Percentiles rank a stretch among this genome's conserved stretches.
Conservation (phyloP, 2,888 invertebrate species). For the Caenorhabditis sp. region DNA sequence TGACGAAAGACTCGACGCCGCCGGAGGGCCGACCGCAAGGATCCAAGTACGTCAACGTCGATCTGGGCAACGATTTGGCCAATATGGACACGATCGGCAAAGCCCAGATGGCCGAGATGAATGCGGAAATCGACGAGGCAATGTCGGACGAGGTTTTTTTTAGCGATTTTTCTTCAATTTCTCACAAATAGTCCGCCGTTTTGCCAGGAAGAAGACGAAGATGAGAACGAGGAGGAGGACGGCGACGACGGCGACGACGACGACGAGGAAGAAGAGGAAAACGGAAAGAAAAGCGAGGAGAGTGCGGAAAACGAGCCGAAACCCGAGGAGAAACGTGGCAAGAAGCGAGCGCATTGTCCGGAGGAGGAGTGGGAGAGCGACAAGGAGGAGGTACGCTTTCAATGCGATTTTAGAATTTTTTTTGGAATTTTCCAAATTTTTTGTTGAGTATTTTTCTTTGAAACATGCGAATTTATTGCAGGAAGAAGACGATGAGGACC, state of each 20-base stretch:
- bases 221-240: constrained; percentile 31
- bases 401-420: too few relatives aligned
- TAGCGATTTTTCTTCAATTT: too few relatives aligned
- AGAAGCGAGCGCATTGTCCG: constrained; percentile 51
- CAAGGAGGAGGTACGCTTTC: constrained; percentile 43
- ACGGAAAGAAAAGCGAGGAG: background rate
- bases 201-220: constrained; percentile 54
- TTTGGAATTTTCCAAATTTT: too few relatives aligned
- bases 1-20: constrained; percentile 55
- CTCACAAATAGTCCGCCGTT: too few relatives aligned
- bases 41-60: constrained; percentile 49
- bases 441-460: too few relatives aligned
- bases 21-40: constrained; percentile 52
- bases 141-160: constrained; percentile 69
- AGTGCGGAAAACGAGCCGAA: too few relatives aligned
- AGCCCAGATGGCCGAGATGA: constrained; percentile 65
- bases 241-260: constrained; percentile 12
- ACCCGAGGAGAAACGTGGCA: constrained; percentile 1
- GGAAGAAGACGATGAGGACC: constrained; percentile 37
- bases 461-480: too few relatives aligned
- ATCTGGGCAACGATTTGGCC: constrained; percentile 59
- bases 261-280: constrained; percentile 11
- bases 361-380: constrained; percentile 53
- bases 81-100: constrained; percentile 63
- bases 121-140: constrained; percentile 67